Percentiles rank a stretch among this genome's conserved stretches.
Conservation (phyloP, 30 jellyfish, hydroid and myxozoan genomes). For the Nemopilema nomurai region DNA sequence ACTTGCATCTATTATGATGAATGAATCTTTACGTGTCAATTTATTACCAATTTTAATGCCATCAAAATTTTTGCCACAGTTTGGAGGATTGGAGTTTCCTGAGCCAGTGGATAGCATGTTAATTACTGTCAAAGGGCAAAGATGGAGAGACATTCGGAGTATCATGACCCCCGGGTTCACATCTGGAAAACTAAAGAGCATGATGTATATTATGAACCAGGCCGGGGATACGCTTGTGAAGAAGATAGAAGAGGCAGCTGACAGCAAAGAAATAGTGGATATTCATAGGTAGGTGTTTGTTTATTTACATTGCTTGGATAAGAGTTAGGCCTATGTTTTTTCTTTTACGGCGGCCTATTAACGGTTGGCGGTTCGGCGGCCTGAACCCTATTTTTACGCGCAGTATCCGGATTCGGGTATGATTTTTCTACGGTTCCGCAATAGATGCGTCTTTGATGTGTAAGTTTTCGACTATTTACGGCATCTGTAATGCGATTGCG, state of each 20-base stretch:
- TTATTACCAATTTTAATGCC: background rate
- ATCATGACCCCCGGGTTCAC: slow-evolving; percentile 75
- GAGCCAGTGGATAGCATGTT: slow-evolving; percentile 70
- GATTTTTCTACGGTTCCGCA: too few species aligned
- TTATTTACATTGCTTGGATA: background rate
- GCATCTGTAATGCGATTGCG: too few species aligned
- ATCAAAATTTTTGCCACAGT: background rate
- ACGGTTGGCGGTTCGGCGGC: too few species aligned
- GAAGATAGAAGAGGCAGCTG: slow-evolving; percentile 45
- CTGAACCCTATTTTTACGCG: too few species aligned
- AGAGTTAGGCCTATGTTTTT: too few species aligned
- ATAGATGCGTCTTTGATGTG: too few species aligned
- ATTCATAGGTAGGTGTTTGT: slow-evolving; percentile 43
- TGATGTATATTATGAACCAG: slow-evolving; percentile 65
- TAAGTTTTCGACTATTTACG: too few species aligned
- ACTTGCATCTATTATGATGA: too few species aligned
- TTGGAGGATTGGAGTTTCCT: slow-evolving; percentile 53
- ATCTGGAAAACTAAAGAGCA: slow-evolving; percentile 67
- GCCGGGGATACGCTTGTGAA: slow-evolving; percentile 58
- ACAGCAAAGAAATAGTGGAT: slow-evolving; percentile 27
- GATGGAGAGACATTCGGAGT: slow-evolving; percentile 74
- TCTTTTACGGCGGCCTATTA: too few species aligned
- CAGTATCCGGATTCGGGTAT: too few species aligned
- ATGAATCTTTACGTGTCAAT: background rate
- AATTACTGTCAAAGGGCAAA: slow-evolving; percentile 53